Conservation (phyloP, 1,140 invertebrate species). For the Pseudomyrmex gracilis region DNA sequence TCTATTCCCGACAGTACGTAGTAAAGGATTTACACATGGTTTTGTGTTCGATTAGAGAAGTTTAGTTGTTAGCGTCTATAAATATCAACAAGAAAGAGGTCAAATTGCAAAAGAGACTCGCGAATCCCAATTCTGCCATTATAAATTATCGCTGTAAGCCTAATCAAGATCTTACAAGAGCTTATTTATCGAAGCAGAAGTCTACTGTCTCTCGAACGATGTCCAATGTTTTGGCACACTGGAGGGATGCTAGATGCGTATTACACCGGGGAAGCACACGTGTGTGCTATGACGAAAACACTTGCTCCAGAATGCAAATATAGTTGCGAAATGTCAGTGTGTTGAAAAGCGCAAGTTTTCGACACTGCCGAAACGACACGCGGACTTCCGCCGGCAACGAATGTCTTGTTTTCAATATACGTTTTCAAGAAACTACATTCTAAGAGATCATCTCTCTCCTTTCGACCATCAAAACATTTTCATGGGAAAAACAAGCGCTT, state of each 20-base stretch:
- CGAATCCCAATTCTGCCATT: conserved; percentile 14
- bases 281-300: conserved; percentile 72
- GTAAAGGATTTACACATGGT: background rate
- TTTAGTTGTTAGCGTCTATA: conserved; percentile 4
- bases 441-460: conserved; percentile 15
- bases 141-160: conserved; percentile 37
- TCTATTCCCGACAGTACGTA: no score
- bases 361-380: background rate
- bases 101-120: conserved; percentile 46
- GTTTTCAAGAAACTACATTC: background rate
- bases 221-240: conserved; percentile 2
- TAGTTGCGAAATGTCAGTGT: conserved; percentile 62
- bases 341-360: conserved; percentile 18
- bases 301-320: conserved; percentile 73
- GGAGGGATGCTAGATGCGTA: conserved; percentile 9
- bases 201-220: conserved; percentile 21
- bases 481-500: background rate
- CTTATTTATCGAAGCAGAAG: conserved; percentile 29
- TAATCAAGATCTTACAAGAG: conserved; percentile 38
- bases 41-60: background rate
- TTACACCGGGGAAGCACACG: conserved; percentile 59
- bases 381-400: conserved; percentile 23
- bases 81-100: conserved; percentile 37
- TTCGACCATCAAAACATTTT: conserved; percentile 25
- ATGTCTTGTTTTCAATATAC: conserved; percentile 4